Percentiles rank a stretch among this genome's conserved stretches.
phyloP scores from a whole-genome alignment of 2,888 invertebrate species.

The Nomada flava region DNA sequence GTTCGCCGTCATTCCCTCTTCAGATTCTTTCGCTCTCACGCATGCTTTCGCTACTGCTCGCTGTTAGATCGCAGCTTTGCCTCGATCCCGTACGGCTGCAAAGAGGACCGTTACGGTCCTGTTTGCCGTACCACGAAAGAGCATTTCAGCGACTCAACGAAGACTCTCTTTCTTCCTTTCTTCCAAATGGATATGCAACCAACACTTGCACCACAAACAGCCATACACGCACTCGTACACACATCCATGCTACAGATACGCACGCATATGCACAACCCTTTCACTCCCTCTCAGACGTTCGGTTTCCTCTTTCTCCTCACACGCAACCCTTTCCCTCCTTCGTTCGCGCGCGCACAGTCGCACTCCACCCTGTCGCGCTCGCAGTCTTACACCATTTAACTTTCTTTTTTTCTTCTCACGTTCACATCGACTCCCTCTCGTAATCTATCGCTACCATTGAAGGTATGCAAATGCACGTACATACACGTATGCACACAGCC shows the following conservation, averaged over 20 bases:
- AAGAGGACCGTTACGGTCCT: conserved; percentile 63
- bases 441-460: conserved; percentile 20
- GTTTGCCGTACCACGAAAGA: conserved; percentile 57
- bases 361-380: conserved; percentile 32
- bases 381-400: conserved; percentile 42
- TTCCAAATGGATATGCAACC: conserved; percentile 37
- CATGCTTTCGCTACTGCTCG: conserved; percentile 61
- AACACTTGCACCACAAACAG: not conserved
- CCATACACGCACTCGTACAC: conserved; percentile 29
- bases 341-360: not conserved
- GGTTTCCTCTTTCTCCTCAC: conserved; percentile 30
- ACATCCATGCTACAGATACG: conserved; percentile 11
- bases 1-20: conserved; percentile 60
- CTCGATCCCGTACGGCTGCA: conserved; percentile 59
- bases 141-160: conserved; percentile 61
- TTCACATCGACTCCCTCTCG: conserved; percentile 43
- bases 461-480: conserved; percentile 28
- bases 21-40: conserved; percentile 66
- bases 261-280: conserved; percentile 20
- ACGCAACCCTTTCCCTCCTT: conserved; percentile 50
- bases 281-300: conserved; percentile 26
- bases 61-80: conserved; percentile 60
- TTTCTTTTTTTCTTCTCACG: conserved; percentile 18
- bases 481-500: conserved; percentile 19
- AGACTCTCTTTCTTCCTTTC: conserved; percentile 48